Evolutionary conservation across 37 sponge, comb jelly and placozoan species (phyloP).

Genomic region (Beroe ovata): DNA sequence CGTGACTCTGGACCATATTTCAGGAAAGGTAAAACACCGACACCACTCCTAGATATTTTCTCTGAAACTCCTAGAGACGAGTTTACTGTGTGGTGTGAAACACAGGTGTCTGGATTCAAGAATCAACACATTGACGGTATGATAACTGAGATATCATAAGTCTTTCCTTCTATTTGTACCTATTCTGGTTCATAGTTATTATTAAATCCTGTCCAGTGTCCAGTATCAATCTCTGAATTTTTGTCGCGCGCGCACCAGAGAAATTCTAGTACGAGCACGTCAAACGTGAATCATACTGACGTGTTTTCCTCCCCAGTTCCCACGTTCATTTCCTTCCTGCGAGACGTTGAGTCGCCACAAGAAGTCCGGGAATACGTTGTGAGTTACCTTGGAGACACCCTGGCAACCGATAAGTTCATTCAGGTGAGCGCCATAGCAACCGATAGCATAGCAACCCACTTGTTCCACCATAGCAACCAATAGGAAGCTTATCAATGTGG

Average conservation of each 20-base stretch:
- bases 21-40: not conserved
- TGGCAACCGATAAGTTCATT: conserved; percentile 57
- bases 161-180: not conserved
- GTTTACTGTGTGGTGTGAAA: conserved; percentile 61
- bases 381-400: conserved; percentile 59
- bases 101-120: conserved; percentile 50
- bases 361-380: conserved; percentile 61
- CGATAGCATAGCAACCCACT: no score
- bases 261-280: no score
- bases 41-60: conserved; percentile 7
- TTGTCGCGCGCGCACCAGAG: no score
- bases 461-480: no score
- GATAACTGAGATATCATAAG: conserved; percentile 14
- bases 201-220: not conserved
- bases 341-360: conserved; percentile 45
- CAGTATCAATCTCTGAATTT: no score
- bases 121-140: conserved; percentile 56
- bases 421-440: not conserved
- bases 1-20: no score
- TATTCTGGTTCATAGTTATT: not conserved
- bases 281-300: no score
- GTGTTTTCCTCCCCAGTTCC: no score
- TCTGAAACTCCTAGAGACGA: conserved; percentile 8
- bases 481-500: no score
- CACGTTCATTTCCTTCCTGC: conserved; percentile 56